Evolutionary conservation across 1,140 invertebrate genomes (phyloP), one percentile per base, ranked within the genome.

Genomic region (Parapsyche elsis): DNA sequence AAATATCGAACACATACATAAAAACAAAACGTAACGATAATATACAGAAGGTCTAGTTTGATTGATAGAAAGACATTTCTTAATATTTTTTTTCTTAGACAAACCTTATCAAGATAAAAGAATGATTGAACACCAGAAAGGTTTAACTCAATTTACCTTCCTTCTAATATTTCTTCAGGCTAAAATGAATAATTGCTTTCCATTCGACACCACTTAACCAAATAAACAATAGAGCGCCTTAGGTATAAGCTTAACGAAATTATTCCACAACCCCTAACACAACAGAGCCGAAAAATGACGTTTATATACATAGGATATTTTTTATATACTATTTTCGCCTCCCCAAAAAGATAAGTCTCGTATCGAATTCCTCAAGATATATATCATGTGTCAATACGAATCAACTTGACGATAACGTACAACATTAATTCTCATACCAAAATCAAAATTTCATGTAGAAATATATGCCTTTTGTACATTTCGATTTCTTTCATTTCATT

Each of bases 21-120:
- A 38, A 38, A 38, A 38, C 30, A 38, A 75, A 78, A 80, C 78
- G 67, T 45, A 64, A 82, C 78, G 53, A 82, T 79, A 71, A 74
- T 78, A 78, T 70, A 73, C 80, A 53, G 16, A 21, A n/a, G 44
- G 4, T 73, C 49, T 46, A 30, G 44, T 30, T 74, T 82, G 81
- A 82, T 82, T 82, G 81, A 82, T 82, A 80, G 75, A 23, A 53
- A 46, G 57, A 44, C 21, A 78, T 67, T 75, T 80, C 77, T 14
- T 9, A 38, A 23, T 19, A 16, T 59, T 73, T 73, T 73, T 30
- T 26, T 4, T 23, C 71, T 26, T 30, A 38, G 30, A 38, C 5
- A 16, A 38, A 38, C 30, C 30, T 38, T 38, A 38, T 38, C 30
- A 45, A 14, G 71, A 30, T 16, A 44, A 16, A 23, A n/a, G 23